phyloP scores from a whole-genome alignment of 1,140 invertebrate genomes.

The Drosophila sechellia region DNA sequence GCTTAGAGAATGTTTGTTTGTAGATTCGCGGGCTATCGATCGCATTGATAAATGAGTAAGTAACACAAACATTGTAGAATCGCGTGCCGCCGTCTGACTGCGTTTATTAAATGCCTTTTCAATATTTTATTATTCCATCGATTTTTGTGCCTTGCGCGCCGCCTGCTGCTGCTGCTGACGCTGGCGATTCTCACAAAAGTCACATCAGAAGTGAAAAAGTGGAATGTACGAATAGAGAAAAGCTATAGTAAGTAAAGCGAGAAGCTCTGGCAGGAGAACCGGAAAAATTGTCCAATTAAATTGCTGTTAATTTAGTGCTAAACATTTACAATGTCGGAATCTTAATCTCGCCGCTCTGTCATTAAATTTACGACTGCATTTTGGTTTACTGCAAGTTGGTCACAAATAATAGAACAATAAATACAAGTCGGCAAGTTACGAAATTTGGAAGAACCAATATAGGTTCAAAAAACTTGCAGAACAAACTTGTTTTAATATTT shows the following conservation, averaged over 20 bases:
- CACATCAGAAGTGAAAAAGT: conserved; percentile 6
- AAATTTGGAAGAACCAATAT: too few species aligned
- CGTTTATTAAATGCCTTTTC: conserved; percentile 67
- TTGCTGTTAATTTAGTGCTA: conserved; percentile 77
- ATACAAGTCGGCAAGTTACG: neutral
- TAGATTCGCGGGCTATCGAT: conserved; percentile 25
- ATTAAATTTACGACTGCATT: conserved; percentile 50
- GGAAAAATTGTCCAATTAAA: conserved; percentile 66
- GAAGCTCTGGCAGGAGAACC: conserved; percentile 20
- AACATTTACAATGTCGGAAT: conserved; percentile 75
- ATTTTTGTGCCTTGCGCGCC: conserved; percentile 55
- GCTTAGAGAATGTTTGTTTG: conserved; percentile 7
- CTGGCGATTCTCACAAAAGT: conserved; percentile 30
- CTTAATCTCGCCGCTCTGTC: conserved; percentile 60
- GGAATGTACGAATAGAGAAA: conserved; percentile 19
- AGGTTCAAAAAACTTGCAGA: too few species aligned
- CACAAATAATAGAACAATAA: conserved; percentile 35
- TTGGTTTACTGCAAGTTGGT: conserved; percentile 43
- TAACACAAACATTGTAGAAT: conserved; percentile 25
- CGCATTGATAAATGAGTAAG: conserved; percentile 23
- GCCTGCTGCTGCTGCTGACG: conserved; percentile 11
- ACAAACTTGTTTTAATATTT: too few species aligned
- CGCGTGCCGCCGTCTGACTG: conserved; percentile 35
- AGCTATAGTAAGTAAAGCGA: conserved; percentile 26
- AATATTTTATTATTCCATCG: conserved; percentile 77